phyloP scores from a whole-genome alignment of 2,797 vertebrate genomes.

The Calcarius lapponicus region DNA sequence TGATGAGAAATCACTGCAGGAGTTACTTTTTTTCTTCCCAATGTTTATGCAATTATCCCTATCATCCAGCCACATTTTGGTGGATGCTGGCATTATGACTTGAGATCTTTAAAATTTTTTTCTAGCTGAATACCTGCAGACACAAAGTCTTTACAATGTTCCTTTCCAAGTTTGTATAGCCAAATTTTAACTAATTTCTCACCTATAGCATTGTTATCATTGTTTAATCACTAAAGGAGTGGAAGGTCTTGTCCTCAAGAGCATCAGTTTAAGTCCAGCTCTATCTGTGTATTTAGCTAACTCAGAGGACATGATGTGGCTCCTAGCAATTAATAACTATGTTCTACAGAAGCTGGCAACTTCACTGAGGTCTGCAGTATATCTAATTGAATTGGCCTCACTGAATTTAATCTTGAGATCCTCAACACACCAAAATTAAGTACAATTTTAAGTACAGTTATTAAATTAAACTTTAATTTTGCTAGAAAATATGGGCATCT shows the following conservation, averaged over 20 bases:
- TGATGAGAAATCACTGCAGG: background rate
- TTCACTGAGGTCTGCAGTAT: background rate
- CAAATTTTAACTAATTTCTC: conserved; percentile 2
- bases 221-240: background rate
- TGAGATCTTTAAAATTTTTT: background rate
- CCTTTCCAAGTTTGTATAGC: background rate
- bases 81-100: background rate
- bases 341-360: conserved; percentile 43
- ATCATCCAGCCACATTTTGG: background rate
- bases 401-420: conserved; percentile 52
- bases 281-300: conserved; percentile 20
- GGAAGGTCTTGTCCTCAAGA: background rate
- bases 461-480: conserved; percentile 39
- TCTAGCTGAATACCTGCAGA: background rate
- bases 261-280: background rate
- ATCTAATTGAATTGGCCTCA: conserved; percentile 48
- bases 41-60: background rate
- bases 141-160: background rate
- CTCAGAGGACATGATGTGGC: conserved; percentile 14
- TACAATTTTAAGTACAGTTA: conserved; percentile 33
- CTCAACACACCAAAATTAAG: conserved; percentile 45
- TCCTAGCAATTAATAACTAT: conserved; percentile 32
- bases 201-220: background rate
- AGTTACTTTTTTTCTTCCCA: background rate
- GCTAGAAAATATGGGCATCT: background rate